Base-by-base conservation (phyloP, 1,140 invertebrate genomes). In the Ips typographus region DNA sequence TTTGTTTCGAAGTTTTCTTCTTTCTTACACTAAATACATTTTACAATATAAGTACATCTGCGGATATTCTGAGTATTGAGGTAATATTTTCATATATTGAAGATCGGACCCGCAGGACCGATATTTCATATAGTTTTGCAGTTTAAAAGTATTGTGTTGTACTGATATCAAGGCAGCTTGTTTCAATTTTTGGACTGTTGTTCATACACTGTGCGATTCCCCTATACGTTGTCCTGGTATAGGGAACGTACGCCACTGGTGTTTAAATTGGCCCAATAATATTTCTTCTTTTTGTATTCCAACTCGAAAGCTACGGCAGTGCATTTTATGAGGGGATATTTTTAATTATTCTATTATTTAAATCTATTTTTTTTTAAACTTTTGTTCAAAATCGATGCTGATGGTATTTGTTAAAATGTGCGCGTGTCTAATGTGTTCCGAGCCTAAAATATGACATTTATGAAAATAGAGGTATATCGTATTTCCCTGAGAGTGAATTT, bases 21-120 rank as follows among this genome's bases (percentile, higher is more conserved):
- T 73, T 72, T 74, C 73, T 75, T 72, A 76, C 74, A 77, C 73
- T 77, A 77, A 73, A 72, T 79, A 80, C 75, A 73, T 77, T 79
- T 77, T 78, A 79, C 75, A 78, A 78, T 80, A 80, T 80, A 80
- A 80, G 79, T 80, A 80, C 79, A 80, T 80, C 75, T 80, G 78
- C 78, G 75, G 76, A 76, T 78, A 77, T 76, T 79, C 78, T 79
- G 79, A 79, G 78, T 80, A 80, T 80, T 80, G 79, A 80, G 79
- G 79, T 80, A 80, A 79, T 78, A 77, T 78, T 77, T 75, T 74
- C 72, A 71, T 69, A 60, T 74, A 71, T 58, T 61, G 51, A 55
- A 55, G 37, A 37, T 5, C 52, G 52, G n/a, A 7, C 52, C 6
- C 37, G n/a, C 8, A 55, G 37, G 8, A 37, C 52, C n/a, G n/a